Evolutionary conservation across 2,797 vertebrate species (phyloP).

Genomic region (Cygnus olor): DNA sequence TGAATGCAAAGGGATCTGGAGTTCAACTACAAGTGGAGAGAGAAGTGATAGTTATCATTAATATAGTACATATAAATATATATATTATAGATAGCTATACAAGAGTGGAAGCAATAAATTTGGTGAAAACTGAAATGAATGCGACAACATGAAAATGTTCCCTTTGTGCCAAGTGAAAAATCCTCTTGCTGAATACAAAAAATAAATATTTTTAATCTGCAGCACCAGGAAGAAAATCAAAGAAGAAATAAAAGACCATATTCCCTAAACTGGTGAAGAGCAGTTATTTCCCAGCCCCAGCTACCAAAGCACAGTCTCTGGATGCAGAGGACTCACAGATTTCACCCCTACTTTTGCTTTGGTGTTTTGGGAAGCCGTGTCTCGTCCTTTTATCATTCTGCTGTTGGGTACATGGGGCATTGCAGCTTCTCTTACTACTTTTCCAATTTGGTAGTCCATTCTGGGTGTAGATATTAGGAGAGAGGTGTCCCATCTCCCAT

Average conservation of each 20-base stretch:
- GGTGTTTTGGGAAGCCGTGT: neutral
- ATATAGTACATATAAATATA: no score
- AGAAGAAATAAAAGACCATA: neutral
- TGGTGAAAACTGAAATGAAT: neutral
- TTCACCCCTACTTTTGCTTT: neutral
- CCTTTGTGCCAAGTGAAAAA: neutral
- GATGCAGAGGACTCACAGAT: neutral
- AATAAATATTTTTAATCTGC: neutral
- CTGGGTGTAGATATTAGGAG: neutral
- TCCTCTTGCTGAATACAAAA: neutral
- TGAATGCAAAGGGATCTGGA: neutral
- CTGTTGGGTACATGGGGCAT: fast-evolving
- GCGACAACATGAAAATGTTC: neutral
- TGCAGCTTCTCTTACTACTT: neutral
- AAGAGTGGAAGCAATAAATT: neutral
- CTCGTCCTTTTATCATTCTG: neutral
- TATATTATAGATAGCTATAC: neutral
- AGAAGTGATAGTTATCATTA: neutral
- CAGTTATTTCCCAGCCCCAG: neutral
- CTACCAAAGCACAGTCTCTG: neutral
- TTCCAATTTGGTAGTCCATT: neutral
- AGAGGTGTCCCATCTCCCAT: fast-evolving
- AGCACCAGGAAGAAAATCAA: neutral
- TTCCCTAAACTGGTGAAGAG: neutral
- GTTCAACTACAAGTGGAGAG: neutral